Evolutionary conservation across 2,888 invertebrate species (phyloP).

Genomic region (Exocentrus adspersus): DNA sequence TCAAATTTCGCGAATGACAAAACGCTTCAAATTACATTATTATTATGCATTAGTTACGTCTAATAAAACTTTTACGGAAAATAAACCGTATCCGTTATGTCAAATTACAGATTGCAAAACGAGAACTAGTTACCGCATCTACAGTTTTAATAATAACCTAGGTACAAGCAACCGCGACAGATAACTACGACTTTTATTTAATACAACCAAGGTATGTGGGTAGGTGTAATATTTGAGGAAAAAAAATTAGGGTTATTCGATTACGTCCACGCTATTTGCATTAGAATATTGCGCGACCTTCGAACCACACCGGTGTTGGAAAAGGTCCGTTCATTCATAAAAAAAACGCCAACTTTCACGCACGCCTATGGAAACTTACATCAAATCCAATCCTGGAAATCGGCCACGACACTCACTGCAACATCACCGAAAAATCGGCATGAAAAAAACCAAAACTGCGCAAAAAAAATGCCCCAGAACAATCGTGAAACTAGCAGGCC

Average conservation of each 20-base stretch:
- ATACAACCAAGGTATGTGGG: background rate
- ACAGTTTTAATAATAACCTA: background rate
- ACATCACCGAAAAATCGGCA: conserved; percentile 18
- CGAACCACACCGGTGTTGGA: conserved; percentile 12
- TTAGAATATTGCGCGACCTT: conserved; percentile 20
- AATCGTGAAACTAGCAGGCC: conserved; percentile 28
- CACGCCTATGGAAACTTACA: conserved; percentile 6
- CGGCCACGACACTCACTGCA: conserved; percentile 8
- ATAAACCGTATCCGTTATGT: background rate
- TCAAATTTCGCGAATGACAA: too few species aligned
- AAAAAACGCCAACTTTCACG: conserved; percentile 23
- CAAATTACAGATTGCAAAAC: background rate
- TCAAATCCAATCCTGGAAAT: background rate
- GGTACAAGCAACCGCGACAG: too few species aligned
- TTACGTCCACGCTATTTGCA: conserved; percentile 15
- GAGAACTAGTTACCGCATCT: background rate
- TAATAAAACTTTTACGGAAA: background rate
- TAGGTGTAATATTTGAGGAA: background rate
- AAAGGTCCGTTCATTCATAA: conserved; percentile 21
- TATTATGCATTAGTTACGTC: background rate
- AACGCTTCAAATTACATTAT: too few species aligned
- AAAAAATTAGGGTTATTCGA: conserved; percentile 4
- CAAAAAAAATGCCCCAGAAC: conserved; percentile 41
- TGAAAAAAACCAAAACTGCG: conserved; percentile 40
- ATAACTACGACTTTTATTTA: too few species aligned